A percentile compares a stretch with the other conserved stretches of the same genome.
phyloP scores from a whole-genome alignment of 1,140 invertebrate genomes.

The Cydia amplana region DNA sequence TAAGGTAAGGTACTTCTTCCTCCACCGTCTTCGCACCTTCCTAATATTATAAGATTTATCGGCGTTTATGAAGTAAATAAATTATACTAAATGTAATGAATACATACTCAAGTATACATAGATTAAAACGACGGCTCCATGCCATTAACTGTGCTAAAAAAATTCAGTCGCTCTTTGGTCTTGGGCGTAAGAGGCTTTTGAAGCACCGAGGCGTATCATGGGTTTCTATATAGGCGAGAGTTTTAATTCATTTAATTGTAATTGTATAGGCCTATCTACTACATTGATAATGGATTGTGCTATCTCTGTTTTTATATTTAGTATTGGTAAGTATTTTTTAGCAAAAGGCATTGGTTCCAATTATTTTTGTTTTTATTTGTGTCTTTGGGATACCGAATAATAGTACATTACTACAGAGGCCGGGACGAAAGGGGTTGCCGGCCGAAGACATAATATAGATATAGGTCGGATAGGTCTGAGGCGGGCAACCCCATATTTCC shows the following conservation, averaged over 20 bases:
- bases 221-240: conserved; percentile 26
- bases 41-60: no score
- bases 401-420: no score
- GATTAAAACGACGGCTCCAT: neutral
- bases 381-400: neutral
- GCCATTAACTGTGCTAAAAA: neutral
- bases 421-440: no score
- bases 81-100: no score
- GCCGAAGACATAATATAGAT: no score
- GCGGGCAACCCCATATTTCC: no score
- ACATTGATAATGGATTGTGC: conserved; percentile 9
- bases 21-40: no score
- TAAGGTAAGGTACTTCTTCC: no score
- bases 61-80: no score
- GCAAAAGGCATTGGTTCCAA: neutral
- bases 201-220: conserved; percentile 12
- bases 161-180: neutral
- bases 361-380: neutral
- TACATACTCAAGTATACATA: no score
- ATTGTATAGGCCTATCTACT: neutral
- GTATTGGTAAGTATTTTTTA: conserved; percentile 17
- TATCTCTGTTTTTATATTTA: neutral
- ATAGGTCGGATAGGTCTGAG: no score
- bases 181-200: neutral
- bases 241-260: neutral